Base-by-base conservation (phyloP, 2,888 invertebrate species). In the Drosophila hawaiiensis region DNA sequence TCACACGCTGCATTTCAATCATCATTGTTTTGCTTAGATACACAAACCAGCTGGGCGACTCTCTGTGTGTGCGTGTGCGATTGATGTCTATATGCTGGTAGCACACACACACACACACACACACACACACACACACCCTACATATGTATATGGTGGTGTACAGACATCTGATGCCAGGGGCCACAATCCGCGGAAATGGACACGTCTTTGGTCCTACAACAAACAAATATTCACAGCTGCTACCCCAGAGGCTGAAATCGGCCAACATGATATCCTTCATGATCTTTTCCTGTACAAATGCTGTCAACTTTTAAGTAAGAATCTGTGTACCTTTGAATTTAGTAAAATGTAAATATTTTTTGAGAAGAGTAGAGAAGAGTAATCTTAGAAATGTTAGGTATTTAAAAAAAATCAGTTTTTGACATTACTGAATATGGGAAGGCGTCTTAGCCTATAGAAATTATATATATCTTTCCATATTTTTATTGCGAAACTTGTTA, bases 1-100 rank as follows among this genome's bases (percentile, higher is more conserved):
- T 72, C 63, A 80, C 72, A 68, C 74, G 80, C 74, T 83, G 81
- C 83, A 82, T 82, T 83, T 82, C 82, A 82, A 82, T 83, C 74
- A 83, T 83, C 84, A 77, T 77, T 82, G 83, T 74, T 75, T 75
- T 80, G 71, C 64, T 74, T 68, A 60, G 60, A 65, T 63, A 64
- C 60, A 63, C 31, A 10, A 35, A 39, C 28, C 43, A 47, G 25
- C 35, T 65, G 54, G 55, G 12, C 49, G 25, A 16, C 25, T 47
- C 37, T 47, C 52, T 63, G 31, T 62, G 43, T 53, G 52, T 35
- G 47, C 37, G 56, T 50, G 53, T 61, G 19, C 37, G 37, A 43
- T 73, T 68, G 72, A 68, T 73, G 68, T 59, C 71, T 56, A 47
- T 56, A 39, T 59, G 71, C 49, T 61, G 56, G 59, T 50, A 37